Conservation (phyloP, 2,113 vertebrate species). For the Lepus timidus region DNA sequence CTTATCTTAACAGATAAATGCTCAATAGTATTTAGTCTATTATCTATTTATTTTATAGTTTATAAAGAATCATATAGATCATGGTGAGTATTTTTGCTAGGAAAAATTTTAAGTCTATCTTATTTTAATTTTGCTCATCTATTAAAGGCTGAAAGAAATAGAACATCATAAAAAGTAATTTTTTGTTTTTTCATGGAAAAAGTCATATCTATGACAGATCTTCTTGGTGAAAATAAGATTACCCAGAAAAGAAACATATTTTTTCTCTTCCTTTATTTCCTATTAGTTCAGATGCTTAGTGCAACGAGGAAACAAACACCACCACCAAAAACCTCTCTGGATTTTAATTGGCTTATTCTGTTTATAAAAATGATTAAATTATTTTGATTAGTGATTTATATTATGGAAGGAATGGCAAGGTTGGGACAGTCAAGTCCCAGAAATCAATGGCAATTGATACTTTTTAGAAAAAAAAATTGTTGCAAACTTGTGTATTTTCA, state of each 20-base stretch:
- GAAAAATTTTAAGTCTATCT: neutral
- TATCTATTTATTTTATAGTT: neutral
- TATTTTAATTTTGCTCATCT: neutral
- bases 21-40: neutral
- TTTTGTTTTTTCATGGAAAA: neutral
- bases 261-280: neutral
- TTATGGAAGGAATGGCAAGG: neutral
- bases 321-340: neutral
- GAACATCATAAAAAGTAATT: neutral
- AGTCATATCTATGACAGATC: neutral
- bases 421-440: neutral
- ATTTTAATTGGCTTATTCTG: neutral
- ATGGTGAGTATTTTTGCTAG: neutral
- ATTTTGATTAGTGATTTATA: neutral
- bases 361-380: neutral
- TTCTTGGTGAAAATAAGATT: neutral
- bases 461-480: conserved; percentile 27
- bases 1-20: neutral
- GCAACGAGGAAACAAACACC: neutral
- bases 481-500: conserved; percentile 62
- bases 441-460: neutral
- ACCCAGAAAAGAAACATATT: neutral
- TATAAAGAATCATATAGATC: neutral
- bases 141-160: neutral
- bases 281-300: neutral